These are phyloP conservation scores for Meloidogyne exigua DNA, from an alignment of 1,140 invertebrate species.

Conservation along the genomic window DNA sequence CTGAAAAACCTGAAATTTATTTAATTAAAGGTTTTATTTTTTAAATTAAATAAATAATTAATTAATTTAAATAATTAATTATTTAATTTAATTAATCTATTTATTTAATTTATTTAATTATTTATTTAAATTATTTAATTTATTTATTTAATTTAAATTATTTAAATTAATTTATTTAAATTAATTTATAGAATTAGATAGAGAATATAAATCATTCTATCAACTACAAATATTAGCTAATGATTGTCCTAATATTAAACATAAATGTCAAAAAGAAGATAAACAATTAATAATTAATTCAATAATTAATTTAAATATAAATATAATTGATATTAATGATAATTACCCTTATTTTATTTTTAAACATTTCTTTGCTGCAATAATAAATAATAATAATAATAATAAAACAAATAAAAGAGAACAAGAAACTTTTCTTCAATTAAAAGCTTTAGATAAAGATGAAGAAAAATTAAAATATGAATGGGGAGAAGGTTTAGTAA, in stretches of 20 bases:
- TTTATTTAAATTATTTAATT: too few relatives aligned
- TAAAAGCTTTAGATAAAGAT: slow-evolving; percentile 5
- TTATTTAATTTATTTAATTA: too few relatives aligned
- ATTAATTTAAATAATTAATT: not conserved
- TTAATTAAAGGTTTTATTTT: slow-evolving; percentile 14
- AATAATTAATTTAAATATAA: slow-evolving; percentile 6
- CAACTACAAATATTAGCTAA: slow-evolving; percentile 8
- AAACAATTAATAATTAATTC: not conserved
- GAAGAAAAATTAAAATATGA: not conserved
- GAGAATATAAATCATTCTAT: not conserved
- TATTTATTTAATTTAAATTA: too few relatives aligned
- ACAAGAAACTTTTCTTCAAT: slow-evolving; percentile 11
- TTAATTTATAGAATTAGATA: slow-evolving; percentile 6
- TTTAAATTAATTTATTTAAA: not conserved
- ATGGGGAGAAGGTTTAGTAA: slow-evolving; percentile 5
- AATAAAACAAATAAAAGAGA: too few relatives aligned
- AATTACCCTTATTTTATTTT: slow-evolving; percentile 9
- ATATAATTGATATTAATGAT: too few relatives aligned
- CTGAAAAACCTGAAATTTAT: slow-evolving; percentile 19
- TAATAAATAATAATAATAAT: not conserved
- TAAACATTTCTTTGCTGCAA: slow-evolving; percentile 13
- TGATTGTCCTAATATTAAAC: slow-evolving; percentile 2
- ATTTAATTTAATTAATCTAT: not conserved
- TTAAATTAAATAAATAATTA: too few relatives aligned
- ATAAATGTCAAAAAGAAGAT: not conserved